These are phyloP conservation scores for Enoplosus armatus DNA, from an alignment of 2,797 vertebrate genomes.

Conservation along the genomic window DNA sequence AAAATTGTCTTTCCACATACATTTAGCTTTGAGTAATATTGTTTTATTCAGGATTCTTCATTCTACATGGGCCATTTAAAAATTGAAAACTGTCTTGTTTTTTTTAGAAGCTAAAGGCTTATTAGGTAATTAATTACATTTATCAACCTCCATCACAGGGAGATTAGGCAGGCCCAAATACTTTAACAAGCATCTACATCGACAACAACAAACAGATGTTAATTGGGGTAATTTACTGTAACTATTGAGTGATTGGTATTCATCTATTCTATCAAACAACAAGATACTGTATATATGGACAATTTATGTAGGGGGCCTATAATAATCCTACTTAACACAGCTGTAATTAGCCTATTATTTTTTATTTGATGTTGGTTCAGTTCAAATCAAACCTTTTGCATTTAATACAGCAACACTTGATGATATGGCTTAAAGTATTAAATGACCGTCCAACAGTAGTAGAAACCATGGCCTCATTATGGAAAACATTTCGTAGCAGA, in stretches of 20 bases:
- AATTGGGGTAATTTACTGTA: background rate
- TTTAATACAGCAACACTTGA: conserved; percentile 1
- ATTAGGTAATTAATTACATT: background rate
- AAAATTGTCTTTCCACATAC: conserved; percentile 23
- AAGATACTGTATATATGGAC: background rate
- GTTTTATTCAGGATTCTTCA: conserved; percentile 22
- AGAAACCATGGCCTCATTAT: conserved; percentile 65
- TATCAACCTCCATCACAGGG: background rate
- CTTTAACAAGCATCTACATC: background rate
- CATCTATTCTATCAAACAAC: background rate
- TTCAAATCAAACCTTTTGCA: conserved; percentile 12
- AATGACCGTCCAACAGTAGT: conserved; percentile 42
- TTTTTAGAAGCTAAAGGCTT: background rate
- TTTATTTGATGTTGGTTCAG: background rate
- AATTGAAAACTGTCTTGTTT: background rate
- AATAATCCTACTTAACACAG: background rate
- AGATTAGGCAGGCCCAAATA: background rate
- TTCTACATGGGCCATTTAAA: background rate
- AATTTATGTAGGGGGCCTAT: background rate
- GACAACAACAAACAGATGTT: background rate
- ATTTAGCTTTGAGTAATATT: conserved; percentile 35
- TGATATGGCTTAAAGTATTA: conserved; percentile 29
- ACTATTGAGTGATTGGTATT: background rate
- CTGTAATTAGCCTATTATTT: background rate
- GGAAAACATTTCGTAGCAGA: conserved; percentile 61